Percentiles rank a stretch among this genome's conserved stretches.
phyloP scores from a whole-genome alignment of 2,797 vertebrate genomes.

The Alosa sapidissima region DNA sequence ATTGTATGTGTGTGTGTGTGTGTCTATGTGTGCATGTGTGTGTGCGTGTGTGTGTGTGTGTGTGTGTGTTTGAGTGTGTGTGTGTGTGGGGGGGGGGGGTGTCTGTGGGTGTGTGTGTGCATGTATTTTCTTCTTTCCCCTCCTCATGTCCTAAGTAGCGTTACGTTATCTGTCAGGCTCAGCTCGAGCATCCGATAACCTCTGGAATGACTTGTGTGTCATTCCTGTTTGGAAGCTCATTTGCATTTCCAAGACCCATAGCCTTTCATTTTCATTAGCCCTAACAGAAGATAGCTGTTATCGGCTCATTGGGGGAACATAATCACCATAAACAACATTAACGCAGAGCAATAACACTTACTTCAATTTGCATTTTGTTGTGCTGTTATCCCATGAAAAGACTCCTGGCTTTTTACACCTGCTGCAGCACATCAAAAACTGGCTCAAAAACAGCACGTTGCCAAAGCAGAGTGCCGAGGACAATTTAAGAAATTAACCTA shows the following conservation, averaged over 20 bases:
- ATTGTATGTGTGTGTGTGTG: too few relatives aligned
- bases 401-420: slow-evolving; percentile 32
- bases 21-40: too few relatives aligned
- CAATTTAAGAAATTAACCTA: neutral
- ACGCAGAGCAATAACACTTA: slow-evolving; percentile 61
- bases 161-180: slow-evolving; percentile 40
- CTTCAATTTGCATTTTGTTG: slow-evolving; percentile 44
- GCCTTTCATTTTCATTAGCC: slow-evolving; percentile 56
- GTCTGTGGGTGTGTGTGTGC: too few relatives aligned
- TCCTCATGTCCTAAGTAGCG: neutral
- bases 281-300: slow-evolving; percentile 59
- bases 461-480: neutral
- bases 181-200: slow-evolving; percentile 62
- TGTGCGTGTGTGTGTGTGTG: too few relatives aligned
- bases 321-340: slow-evolving; percentile 65
- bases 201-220: slow-evolving; percentile 54
- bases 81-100: too few relatives aligned
- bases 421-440: slow-evolving; percentile 1
- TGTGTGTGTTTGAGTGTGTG: too few relatives aligned
- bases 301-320: slow-evolving; percentile 57
- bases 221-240: slow-evolving; percentile 53
- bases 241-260: slow-evolving; percentile 61
- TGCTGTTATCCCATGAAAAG: slow-evolving; percentile 23
- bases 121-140: neutral
- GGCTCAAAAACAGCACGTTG: neutral